Base-by-base conservation (phyloP, 2,888 invertebrate species). In the Yponomeuta malinellus region DNA sequence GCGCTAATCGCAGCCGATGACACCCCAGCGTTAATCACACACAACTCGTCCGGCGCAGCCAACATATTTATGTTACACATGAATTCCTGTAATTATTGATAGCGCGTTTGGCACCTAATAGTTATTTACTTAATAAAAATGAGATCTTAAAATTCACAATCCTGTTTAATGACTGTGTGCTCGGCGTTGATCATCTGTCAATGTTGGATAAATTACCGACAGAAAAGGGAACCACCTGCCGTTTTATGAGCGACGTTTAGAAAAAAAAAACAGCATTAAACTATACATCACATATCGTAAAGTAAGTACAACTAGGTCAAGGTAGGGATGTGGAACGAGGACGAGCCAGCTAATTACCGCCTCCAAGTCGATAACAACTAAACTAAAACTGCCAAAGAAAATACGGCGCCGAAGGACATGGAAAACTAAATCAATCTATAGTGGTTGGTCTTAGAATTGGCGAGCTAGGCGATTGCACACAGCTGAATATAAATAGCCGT, bases 281-380 rank as follows among this genome's bases (percentile, higher is more conserved):
- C 82, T 76, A 80, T 68, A 68, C 79, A 83, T 81, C 81, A 81
- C 78, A 79, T 79, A 81, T 86, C 86, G 84, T 89, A 88, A 90
- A 89, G 78, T 76, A 80, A 74, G 43, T 72, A 76, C 79, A 89
- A 85, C 84, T 86, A 86, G 90, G 91, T 90, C 90, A 90, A 90
- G 90, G 90, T 88, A 81, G 77, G 72, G 77, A 83, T 84, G 82
- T 83, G 84, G 84, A 90, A 88, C 85, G 87, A 86, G 89, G 86
- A 84, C 89, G 80, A 78, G 77, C 78, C 77, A 75, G 81, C 86
- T 90, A 90, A 90, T 90, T 90, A 88, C 86, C 80, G 77, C 81
- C 80, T 80, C 81, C 79, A 79, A 77, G 80, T 82, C 81, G 80
- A 84, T 77, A 76, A 67, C 43, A n/a, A 74, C 76, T 74, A 71